phyloP scores from a whole-genome alignment of 2,888 invertebrate genomes.

The Dynastes maya region DNA sequence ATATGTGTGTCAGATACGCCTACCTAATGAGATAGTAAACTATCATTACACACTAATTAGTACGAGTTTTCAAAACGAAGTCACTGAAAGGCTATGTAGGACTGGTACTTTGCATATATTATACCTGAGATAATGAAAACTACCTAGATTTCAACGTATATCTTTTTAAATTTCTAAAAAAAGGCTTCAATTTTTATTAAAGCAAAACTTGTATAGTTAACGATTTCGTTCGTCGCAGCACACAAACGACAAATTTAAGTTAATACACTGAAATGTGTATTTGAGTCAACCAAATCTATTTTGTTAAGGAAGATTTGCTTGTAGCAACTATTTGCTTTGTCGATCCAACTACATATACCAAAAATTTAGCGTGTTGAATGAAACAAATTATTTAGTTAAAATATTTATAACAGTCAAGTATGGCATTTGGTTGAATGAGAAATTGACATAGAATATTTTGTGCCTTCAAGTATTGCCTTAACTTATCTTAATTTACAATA shows the following conservation, averaged over 20 bases:
- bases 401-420: not conserved
- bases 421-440: no score
- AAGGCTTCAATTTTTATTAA: no score
- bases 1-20: constrained; percentile 30
- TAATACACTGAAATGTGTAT: not conserved
- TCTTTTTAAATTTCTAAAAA: not conserved
- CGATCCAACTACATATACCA: not conserved
- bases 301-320: not conserved
- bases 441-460: no score
- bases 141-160: not conserved
- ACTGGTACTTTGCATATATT: constrained; percentile 21
- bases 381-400: not conserved
- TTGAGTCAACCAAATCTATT: not conserved
- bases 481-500: no score
- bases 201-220: not conserved
- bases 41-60: constrained; percentile 45
- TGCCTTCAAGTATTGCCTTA: no score
- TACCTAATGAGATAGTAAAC: constrained; percentile 28
- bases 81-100: constrained; percentile 28
- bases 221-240: not conserved
- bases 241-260: not conserved
- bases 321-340: not conserved
- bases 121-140: constrained; percentile 21
- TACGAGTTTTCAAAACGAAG: constrained; percentile 32
- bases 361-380: not conserved